Base-by-base conservation (phyloP, 2,113 vertebrate species). In the Rhynchomys soricoides region DNA sequence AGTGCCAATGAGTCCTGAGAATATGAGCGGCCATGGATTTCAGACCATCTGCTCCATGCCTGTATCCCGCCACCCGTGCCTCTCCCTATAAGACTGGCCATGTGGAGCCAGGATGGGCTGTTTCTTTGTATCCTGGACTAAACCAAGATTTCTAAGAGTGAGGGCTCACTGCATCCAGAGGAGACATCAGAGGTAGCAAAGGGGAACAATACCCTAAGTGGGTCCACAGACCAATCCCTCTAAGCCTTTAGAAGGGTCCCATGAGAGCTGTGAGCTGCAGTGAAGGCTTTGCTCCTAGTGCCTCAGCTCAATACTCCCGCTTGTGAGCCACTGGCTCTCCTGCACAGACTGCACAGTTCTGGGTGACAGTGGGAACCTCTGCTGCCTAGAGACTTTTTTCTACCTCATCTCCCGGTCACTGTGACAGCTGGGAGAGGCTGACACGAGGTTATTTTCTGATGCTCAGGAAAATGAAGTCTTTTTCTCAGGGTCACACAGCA, bases 331-430 rank as follows among this genome's bases (percentile, higher is more conserved):
- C 37, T 55, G 50, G 81, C 29, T 57, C 45, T 13, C n/a, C 62
- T 26, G 34, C 2, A 62, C 29, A n/a, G 73, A 68, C 31, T 22
- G 0, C 24, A 2, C 19, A 7, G 24, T 34, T 87, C 75, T 90
- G 55, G 19, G 6, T 3, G 37, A 7, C 55, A 29, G 4, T 0
- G 13, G 64, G 16, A 57, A 22, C 21, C 13, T 0, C 74, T 31
- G 4, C 8, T 7, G 17, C 16, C 2, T 17, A 50, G 77, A 24
- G n/a, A 19, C 34, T 22, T n/a, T 37, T 31, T n/a, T 55, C 7
- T 0, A 6, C 11, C 68, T 74, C 26, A 3, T 52, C 89, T 62
- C 62, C 6, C 17, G 66, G 68, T 68, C 70, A 66, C n/a, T 0
- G 9, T 0, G 64, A 31, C 5, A n/a, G 19, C 40, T 79, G 78